Conservation (phyloP, 2,888 invertebrate species). For the Zeuzera pyrina region DNA sequence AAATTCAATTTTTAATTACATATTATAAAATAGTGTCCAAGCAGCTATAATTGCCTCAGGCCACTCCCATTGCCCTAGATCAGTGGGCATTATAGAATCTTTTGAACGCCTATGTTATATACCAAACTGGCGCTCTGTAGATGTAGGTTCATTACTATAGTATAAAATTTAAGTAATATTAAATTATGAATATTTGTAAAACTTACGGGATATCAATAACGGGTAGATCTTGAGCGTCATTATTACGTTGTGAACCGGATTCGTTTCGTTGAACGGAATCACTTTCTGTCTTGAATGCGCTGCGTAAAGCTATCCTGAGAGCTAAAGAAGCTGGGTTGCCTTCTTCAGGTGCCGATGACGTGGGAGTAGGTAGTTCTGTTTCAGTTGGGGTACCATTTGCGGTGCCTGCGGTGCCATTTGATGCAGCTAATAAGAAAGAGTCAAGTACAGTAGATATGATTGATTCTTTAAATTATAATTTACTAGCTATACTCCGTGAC, state of each 20-base stretch:
- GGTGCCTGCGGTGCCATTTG: constrained; percentile 29
- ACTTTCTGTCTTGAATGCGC: constrained; percentile 48
- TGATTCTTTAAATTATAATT: too few relatives aligned
- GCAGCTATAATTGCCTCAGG: too few relatives aligned
- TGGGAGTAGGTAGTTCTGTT: constrained; percentile 57
- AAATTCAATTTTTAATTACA: too few relatives aligned
- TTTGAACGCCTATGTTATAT: too few relatives aligned
- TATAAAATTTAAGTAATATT: constrained; percentile 2
- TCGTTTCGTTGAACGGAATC: constrained; percentile 28
- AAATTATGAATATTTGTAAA: constrained; percentile 1
- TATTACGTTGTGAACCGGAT: constrained; percentile 31
- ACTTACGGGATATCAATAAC: constrained; percentile 56
- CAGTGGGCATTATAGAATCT: too few relatives aligned
- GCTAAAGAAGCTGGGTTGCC: constrained; percentile 47
- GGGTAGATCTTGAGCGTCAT: constrained; percentile 35
- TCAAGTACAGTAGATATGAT: not conserved
- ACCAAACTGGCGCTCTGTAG: too few relatives aligned
- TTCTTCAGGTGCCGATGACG: constrained; percentile 47
- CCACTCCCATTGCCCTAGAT: too few relatives aligned
- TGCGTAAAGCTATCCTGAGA: constrained; percentile 54
- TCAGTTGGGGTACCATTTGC: constrained; percentile 50
- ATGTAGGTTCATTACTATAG: too few relatives aligned
- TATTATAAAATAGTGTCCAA: too few relatives aligned
- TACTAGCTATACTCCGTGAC: too few relatives aligned
- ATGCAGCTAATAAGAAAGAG: constrained; percentile 7